These are phyloP conservation scores for Cottoperca gobio DNA, from an alignment of 2,797 vertebrate genomes.

Conservation along the genomic window DNA sequence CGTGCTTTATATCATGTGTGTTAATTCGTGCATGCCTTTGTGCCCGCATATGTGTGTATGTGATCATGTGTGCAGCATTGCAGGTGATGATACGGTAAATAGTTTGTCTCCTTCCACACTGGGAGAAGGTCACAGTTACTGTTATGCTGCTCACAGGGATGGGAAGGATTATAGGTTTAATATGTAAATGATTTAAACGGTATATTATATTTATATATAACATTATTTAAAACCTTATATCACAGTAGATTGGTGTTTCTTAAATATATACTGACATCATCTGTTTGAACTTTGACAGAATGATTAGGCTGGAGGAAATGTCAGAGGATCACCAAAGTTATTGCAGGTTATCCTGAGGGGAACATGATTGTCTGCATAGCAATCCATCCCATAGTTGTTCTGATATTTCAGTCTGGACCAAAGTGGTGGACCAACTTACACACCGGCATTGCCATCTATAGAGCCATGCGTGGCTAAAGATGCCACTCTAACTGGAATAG, in stretches of 20 bases:
- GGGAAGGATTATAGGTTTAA: slow-evolving; percentile 15
- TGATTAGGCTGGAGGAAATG: too few relatives aligned
- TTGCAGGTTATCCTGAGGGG: not conserved
- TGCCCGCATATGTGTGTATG: slow-evolving; percentile 9
- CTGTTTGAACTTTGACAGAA: too few relatives aligned
- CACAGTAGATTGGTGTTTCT: not conserved
- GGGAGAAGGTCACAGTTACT: slow-evolving; percentile 64
- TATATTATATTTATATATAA: not conserved
- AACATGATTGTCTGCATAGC: not conserved
- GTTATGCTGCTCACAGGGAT: slow-evolving; percentile 9
- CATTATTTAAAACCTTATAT: not conserved
- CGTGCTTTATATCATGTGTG: slow-evolving; percentile 44
- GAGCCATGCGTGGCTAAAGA: not conserved
- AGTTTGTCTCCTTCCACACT: slow-evolving; percentile 46
- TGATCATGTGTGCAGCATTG: slow-evolving; percentile 24
- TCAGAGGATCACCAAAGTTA: not conserved
- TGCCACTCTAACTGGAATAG: not conserved
- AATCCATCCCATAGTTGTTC: not conserved
- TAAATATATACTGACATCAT: not conserved
- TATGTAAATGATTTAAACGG: slow-evolving; percentile 7
- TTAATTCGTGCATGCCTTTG: slow-evolving; percentile 36
- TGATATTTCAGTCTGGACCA: not conserved
- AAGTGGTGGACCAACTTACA: not conserved
- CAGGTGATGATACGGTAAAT: slow-evolving; percentile 55
- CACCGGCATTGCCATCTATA: not conserved